A percentile compares a stretch with the other conserved stretches of the same genome.
phyloP scores from a whole-genome alignment of 2,797 vertebrate genomes.

The Philypnodon macrostomus region DNA sequence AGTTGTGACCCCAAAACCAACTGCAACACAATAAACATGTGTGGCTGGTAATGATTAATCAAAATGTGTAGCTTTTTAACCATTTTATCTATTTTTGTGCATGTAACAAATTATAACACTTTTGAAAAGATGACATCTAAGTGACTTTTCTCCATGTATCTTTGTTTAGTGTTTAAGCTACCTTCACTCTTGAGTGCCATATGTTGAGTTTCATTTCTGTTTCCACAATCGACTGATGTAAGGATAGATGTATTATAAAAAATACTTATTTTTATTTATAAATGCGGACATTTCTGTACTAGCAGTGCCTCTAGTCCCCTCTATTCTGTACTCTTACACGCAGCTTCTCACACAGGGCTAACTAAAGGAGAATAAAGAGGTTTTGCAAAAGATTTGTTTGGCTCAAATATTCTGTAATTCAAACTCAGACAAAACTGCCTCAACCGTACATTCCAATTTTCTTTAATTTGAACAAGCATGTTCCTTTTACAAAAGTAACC shows the following conservation, averaged over 20 bases:
- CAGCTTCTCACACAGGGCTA: constrained; percentile 22
- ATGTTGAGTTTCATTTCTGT: constrained; percentile 19
- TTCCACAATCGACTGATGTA: constrained; percentile 5
- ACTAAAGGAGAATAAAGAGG: constrained; percentile 59
- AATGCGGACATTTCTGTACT: constrained; percentile 47
- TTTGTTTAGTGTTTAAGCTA: constrained; percentile 1
- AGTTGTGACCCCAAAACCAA: background rate
- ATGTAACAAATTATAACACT: constrained; percentile 32
- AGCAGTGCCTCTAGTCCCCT: constrained; percentile 52
- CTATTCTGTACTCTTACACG: constrained; percentile 32
- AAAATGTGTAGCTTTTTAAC: constrained; percentile 39
- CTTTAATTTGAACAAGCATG: too few species aligned
- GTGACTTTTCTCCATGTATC: constrained; percentile 10
- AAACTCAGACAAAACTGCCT: background rate
- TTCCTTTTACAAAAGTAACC: constrained; percentile 33
- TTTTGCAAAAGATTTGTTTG: constrained; percentile 31
- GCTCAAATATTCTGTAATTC: background rate
- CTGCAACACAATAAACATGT: background rate
- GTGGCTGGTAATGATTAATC: background rate
- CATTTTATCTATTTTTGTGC: constrained; percentile 37
- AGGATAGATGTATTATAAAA: constrained; percentile 52
- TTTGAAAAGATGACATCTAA: constrained; percentile 8
- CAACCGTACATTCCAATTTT: background rate
- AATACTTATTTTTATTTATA: constrained; percentile 67
- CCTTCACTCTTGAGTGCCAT: constrained; percentile 27